Conservation (phyloP, 2,888 invertebrate species). For the Lasioglossum calceatum region DNA sequence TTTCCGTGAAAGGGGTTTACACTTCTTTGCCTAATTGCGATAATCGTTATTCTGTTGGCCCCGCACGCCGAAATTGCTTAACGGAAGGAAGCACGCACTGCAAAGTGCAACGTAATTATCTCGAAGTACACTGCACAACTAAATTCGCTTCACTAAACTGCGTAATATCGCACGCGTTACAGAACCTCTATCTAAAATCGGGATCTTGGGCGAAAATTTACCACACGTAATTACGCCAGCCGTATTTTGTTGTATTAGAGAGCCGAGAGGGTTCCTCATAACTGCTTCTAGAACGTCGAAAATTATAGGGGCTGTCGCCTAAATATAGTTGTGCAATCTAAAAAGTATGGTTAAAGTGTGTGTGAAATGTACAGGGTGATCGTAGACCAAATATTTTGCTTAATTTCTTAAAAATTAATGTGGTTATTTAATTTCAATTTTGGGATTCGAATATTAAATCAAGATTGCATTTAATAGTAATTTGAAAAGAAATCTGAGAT, state of each 20-base stretch:
- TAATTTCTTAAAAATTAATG: background rate
- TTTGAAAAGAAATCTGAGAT: too few species aligned
- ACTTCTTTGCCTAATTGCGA: slow-evolving; percentile 58
- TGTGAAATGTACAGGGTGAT: background rate
- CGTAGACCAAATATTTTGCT: background rate
- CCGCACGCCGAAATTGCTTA: slow-evolving; percentile 34
- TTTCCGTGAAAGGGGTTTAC: slow-evolving; percentile 41
- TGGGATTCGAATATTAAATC: background rate
- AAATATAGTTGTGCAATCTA: background rate
- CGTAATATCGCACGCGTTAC: slow-evolving; percentile 27
- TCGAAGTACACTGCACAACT: slow-evolving; percentile 33
- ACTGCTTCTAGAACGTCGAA: background rate
- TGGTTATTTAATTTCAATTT: background rate
- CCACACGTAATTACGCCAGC: slow-evolving; percentile 15
- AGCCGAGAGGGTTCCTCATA: background rate
- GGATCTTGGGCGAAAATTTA: slow-evolving; percentile 33
- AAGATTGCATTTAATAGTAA: background rate
- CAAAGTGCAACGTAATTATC: slow-evolving; percentile 60
- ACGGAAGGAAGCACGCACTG: slow-evolving; percentile 45
- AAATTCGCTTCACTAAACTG: slow-evolving; percentile 41
- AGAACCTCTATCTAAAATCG: slow-evolving; percentile 21
- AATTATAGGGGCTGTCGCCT: background rate
- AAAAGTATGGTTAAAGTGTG: background rate
- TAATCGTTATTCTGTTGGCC: slow-evolving; percentile 45
- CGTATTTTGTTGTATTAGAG: slow-evolving; percentile 10